Base-by-base conservation (phyloP, 2,797 vertebrate genomes). In the Echeneis naucrates region DNA sequence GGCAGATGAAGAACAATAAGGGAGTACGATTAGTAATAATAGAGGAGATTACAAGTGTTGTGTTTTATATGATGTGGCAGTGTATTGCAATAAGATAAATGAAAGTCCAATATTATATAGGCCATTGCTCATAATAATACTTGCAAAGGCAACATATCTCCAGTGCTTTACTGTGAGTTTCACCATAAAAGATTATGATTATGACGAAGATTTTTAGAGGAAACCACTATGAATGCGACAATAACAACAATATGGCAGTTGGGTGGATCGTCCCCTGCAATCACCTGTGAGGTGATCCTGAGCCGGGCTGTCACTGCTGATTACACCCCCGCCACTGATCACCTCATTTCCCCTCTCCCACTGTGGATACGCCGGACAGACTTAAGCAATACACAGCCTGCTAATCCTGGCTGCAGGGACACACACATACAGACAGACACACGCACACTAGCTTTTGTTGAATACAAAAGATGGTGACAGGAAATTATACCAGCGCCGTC, bases 301-400 rank as follows among this genome's bases (percentile, higher is more conserved):
- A 38, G 64, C 67, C 8, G 48, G 65, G 33, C 51, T 26, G 55
- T 86, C 81, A 67, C 66, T 64, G 45, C 68, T 71, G 38, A 85
- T 87, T 83, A 78, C 1, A 62, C 51, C 48, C 38, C 55, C 1
- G 19, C 60, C 75, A 40, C 52, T 82, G 77, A 86, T 81, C 52
- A 54, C 80, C 79, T 87, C 82, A 85, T 87, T 84, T 90, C 87
- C 86, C 83, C 40, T 62, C 60, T 78, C 76, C 76, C 45, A 26
- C 68, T 45, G 79, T 26, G 64, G 32, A 80, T 30, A 48, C 63
- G 63, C 53, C 78, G 83, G 75, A 83, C 61, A 72, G 58, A 73
- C 79, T 84, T 78, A 70, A 72, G 68, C 71, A 73, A 76, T 21
- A 64, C 19, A 44, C 51, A 67, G 67, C 42, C 68, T 35, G 70